Conservation (phyloP, 2,888 invertebrate genomes). For the Ephialtes manifestator region DNA sequence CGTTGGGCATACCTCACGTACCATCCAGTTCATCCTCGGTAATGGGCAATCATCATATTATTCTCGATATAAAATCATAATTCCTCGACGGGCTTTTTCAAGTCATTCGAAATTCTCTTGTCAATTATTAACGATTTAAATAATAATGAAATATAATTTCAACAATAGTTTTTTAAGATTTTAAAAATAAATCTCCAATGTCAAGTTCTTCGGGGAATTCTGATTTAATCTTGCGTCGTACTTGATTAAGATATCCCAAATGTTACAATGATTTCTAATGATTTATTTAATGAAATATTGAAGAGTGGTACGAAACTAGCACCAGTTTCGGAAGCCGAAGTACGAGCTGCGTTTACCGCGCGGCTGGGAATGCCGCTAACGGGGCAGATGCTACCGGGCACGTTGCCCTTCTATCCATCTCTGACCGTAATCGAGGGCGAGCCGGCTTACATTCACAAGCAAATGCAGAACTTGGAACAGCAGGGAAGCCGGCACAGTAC, state of each 20-base stretch:
- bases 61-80: not conserved
- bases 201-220: too few species aligned
- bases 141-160: not conserved
- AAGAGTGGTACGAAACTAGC: slow-evolving; percentile 87
- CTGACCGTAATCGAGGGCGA: slow-evolving; percentile 88
- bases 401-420: slow-evolving; percentile 91
- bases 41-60: slow-evolving; percentile 74
- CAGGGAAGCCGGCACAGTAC: slow-evolving; percentile 76
- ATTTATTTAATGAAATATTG: not conserved
- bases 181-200: not conserved
- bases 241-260: not conserved
- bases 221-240: not conserved
- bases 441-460: slow-evolving; percentile 86
- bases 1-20: slow-evolving; percentile 93
- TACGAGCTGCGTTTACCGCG: slow-evolving; percentile 90
- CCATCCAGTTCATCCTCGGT: slow-evolving; percentile 85
- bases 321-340: slow-evolving; percentile 92
- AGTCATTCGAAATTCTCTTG: too few species aligned
- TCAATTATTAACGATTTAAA: too few species aligned
- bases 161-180: not conserved
- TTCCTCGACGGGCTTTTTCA: too few species aligned
- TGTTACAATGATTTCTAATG: not conserved
- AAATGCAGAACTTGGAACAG: slow-evolving; percentile 88
- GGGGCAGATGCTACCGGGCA: slow-evolving; percentile 90
- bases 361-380: slow-evolving; percentile 89